These are phyloP conservation scores for Nibea albiflora DNA, from an alignment of 2,113 vertebrate species.

Conservation along the genomic window DNA sequence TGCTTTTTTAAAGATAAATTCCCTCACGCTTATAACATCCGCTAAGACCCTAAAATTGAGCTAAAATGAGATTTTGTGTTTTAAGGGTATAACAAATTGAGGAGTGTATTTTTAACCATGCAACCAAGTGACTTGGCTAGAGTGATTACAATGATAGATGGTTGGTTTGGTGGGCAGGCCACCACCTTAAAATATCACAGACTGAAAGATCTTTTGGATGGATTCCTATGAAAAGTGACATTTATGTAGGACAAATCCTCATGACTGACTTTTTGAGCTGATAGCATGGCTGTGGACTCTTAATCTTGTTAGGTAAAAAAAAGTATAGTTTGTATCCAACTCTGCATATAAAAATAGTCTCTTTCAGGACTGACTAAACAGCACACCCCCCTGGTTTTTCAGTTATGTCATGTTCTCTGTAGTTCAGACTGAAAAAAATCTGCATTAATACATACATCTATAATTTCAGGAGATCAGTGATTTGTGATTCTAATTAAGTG, in stretches of 20 bases:
- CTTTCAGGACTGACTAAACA: too few relatives aligned
- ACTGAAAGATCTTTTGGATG: background rate
- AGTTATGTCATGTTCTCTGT: background rate
- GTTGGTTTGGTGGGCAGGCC: background rate
- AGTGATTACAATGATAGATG: too few relatives aligned
- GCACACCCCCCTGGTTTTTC: background rate
- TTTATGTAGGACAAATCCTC: too few relatives aligned
- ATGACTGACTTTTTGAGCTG: too few relatives aligned
- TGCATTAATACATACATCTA: background rate
- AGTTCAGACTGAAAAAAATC: background rate
- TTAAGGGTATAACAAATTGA: background rate
- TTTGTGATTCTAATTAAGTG: background rate
- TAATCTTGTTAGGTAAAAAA: too few relatives aligned
- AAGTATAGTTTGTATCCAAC: too few relatives aligned
- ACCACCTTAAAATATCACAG: background rate
- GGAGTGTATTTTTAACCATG: background rate
- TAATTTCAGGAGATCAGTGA: background rate
- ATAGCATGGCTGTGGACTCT: too few relatives aligned
- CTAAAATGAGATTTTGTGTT: background rate
- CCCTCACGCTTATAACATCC: background rate
- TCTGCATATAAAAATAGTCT: too few relatives aligned
- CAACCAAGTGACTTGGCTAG: too few relatives aligned
- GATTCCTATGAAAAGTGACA: too few relatives aligned
- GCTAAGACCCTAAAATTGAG: background rate
- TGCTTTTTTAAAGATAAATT: background rate